Evolutionary conservation across 2,113 vertebrate species (phyloP), one percentile per base, ranked within the genome.

Genomic region (Pterocles orientalis): DNA sequence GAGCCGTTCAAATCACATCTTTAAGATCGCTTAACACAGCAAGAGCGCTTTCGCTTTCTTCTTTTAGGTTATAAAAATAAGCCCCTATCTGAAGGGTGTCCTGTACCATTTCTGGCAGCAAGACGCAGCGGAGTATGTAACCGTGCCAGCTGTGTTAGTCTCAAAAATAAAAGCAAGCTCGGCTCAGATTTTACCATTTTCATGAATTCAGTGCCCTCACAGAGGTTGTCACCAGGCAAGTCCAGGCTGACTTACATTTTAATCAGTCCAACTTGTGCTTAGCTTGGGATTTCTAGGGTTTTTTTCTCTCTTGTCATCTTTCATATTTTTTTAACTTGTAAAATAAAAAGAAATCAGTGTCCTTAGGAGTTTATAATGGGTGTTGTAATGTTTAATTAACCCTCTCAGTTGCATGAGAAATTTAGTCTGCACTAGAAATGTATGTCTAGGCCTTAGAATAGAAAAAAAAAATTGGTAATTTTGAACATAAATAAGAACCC

Each of bases 1-100:
- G 96, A 96, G 70, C 81, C 28, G 61, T 66, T 94, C 54, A 76
- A 82, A 89, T 94, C 91, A 16, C 66, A 39, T 91, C 78, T 85
- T 92, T 85, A 94, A 85, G 77, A 19, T 21, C 1, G 21, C 33
- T 91, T 87, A 84, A 91, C 1, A 1, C 3, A 0, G 65, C 87
- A 81, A 91, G 91, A 94, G 64, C 41, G 34, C 36, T 76, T 81
- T 71, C 60, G 28, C 18, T 65, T 57, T 58, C 79, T 75, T 75
- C 16, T 84, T 60, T 48, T 29, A 41, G 72, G 57, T 15, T 60
- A 19, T 9, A 21, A 82, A 92, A 92, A 75, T 13, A 68, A 86
- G 9, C 18, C 18, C 17, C 75, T 78, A 68, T 68, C 69, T 45
- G 48, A 45, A 87, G 70, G 48, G 24, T 62, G 43, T 56, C 43